Evolutionary conservation across 2,888 invertebrate species (phyloP), one percentile per base, ranked within the genome.

Genomic region (Ennomos quercinarius): DNA sequence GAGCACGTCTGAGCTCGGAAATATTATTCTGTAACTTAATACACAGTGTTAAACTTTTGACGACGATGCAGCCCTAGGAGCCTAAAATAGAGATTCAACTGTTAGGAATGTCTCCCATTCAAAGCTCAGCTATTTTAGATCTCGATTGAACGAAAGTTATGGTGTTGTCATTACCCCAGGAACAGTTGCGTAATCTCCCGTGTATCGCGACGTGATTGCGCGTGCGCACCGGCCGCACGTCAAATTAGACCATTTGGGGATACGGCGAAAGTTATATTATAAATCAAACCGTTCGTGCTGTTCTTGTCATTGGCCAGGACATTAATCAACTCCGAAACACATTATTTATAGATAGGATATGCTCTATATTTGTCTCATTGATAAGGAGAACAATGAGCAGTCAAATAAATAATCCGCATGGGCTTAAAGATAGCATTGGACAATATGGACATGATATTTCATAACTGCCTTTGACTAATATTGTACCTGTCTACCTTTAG

Each of bases 221-320:
- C 76, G 67, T 66, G 73, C 76, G 72, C 77, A 68, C 64, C 64
- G 59, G 62, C 58, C 70, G 67, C 70, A 71, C 73, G 83, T 86
- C 86, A 84, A 86, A 87, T 86, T 81, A 85, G 82, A 82, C 83
- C 82, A 78, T 84, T 86, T 83, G 74, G 73, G 83, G 83, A 78
- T 73, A 78, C 73, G 74, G 83, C 80, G 86, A 89, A 87, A 89
- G 87, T 88, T 78, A 80, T 72, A 66, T 74, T 80, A 87, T 88
- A 87, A 84, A 86, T 88, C 85, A 81, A 72, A 76, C 66, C 69
- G 74, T 80, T 81, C 81, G 73, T 74, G 73, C 73, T 73, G 76
- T 75, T 78, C 73, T 73, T 84, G 80, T 81, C 80, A 81, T 81
- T 79, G 78, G 62, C 70, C 64, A 67, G 66, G 66, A 76, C 76